Base-by-base conservation (phyloP, 2,797 vertebrate species). In the Cossypha heuglini region DNA sequence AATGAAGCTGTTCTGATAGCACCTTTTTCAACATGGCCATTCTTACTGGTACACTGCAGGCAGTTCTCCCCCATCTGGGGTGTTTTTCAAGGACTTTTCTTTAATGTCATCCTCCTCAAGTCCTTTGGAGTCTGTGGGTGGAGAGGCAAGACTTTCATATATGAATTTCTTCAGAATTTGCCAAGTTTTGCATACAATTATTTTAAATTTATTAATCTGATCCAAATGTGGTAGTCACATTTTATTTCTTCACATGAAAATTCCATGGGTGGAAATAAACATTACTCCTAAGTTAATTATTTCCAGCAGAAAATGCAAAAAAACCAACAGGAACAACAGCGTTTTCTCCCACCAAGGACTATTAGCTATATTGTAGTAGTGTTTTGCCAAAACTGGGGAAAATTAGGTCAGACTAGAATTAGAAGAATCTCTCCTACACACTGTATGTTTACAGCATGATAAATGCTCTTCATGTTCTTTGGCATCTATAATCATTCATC, bases 291-390 rank as follows among this genome's bases (percentile, higher is more conserved):
- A 71, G 19, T 55, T 67, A 61, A 67, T 58, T 88, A 16, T 87
- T 91, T 88, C 52, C 61, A 94, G 15, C n/a, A 79, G 49, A 87
- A 89, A 80, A 45, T 80, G 29, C 28, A 46, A 63, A 87, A 59
- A 1, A 42, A 8, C 40, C 40, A 40, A 21, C 43, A 43, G 11
- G 1, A 79, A 29, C 18, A 69, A n/a, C 21, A 40, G 16, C 77
- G n/a, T 72, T 94, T 91, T 90, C 54, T 25, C 86, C 35, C 46
- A 35, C 25, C 8, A 54, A 88, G 74, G 71, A 38, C 48, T 86
- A 26, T 64, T 42, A 64, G 28, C 20, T 87, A 8, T 77, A 43
- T 58, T 77, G 35, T 88, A 64, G 14, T 73, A 49, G 31, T 40
- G 15, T 74, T 85, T 29, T 67, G 57, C 25, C 31, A 93, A 72